These are phyloP conservation scores for Girardinus metallicus DNA, from an alignment of 2,797 vertebrate species.

Conservation along the genomic window DNA sequence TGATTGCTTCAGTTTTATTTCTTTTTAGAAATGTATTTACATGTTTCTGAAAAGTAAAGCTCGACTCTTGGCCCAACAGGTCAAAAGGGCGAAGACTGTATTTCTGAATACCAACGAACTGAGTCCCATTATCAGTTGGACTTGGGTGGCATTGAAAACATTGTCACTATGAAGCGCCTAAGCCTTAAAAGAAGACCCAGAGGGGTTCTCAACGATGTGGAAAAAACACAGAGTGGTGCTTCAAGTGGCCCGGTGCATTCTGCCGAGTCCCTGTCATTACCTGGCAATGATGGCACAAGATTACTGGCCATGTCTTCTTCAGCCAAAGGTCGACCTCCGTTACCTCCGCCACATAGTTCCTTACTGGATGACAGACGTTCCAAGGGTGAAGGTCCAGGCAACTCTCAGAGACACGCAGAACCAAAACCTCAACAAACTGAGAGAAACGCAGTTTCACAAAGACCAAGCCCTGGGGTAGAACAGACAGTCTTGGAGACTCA, in stretches of 20 bases:
- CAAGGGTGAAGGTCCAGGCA: conserved; percentile 52
- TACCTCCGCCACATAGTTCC: conserved; percentile 73
- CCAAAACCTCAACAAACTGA: conserved; percentile 76
- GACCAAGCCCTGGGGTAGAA: conserved; percentile 85
- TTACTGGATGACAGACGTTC: conserved; percentile 63
- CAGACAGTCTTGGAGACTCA: conserved; percentile 86
- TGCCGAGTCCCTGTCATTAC: conserved; percentile 88
- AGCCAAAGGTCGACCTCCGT: conserved; percentile 77
- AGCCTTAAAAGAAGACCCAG: conserved; percentile 88
- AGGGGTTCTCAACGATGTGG: conserved; percentile 62
- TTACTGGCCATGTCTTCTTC: conserved; percentile 63
- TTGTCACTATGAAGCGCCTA: conserved; percentile 90
- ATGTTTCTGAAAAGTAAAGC: conserved; percentile 7
- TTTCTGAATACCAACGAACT: conserved; percentile 83
- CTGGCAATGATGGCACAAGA: conserved; percentile 83
- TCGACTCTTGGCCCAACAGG: conserved; percentile 47
- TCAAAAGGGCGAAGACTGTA: conserved; percentile 76
- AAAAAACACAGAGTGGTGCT: conserved; percentile 65
- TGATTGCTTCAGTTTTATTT: not conserved
- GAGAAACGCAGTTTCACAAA: conserved; percentile 78
- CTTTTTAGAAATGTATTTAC: conserved; percentile 1
- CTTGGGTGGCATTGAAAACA: conserved; percentile 86
- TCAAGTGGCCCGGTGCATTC: conserved; percentile 84
- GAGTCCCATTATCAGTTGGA: conserved; percentile 86
- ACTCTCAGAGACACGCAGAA: conserved; percentile 49